A percentile compares a stretch with the other conserved stretches of the same genome.
Evolutionary conservation across 1,140 invertebrate genomes (phyloP).

Genomic region (Onthophagus taurus): DNA sequence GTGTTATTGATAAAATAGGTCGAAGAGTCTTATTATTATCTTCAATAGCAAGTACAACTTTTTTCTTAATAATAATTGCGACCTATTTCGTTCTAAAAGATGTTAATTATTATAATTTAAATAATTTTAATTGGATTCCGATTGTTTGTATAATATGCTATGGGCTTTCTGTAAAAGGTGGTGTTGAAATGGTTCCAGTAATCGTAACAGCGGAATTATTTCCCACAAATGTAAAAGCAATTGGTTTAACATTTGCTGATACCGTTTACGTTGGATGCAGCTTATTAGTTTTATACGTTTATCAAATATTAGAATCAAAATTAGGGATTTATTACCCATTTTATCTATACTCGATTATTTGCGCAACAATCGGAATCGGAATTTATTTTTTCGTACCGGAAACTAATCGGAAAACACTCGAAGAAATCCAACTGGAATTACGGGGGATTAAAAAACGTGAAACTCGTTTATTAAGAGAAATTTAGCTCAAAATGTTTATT

Average conservation of each 20-base stretch:
- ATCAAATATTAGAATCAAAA: slow-evolving; percentile 37
- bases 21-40: too few relatives aligned
- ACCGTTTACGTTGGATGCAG: slow-evolving; percentile 12
- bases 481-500: too few relatives aligned
- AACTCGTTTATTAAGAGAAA: too few relatives aligned
- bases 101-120: slow-evolving; percentile 14
- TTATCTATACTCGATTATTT: slow-evolving; percentile 53
- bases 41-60: too few relatives aligned
- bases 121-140: slow-evolving; percentile 26
- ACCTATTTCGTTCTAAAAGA: slow-evolving; percentile 31
- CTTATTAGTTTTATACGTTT: slow-evolving; percentile 53
- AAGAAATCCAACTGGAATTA: slow-evolving; percentile 36
- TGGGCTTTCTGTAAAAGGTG: slow-evolving; percentile 29
- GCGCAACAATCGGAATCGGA: slow-evolving; percentile 48
- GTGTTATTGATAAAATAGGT: too few relatives aligned
- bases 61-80: slow-evolving; percentile 23
- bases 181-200: slow-evolving; percentile 52
- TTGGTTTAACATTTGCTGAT: slow-evolving; percentile 26
- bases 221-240: slow-evolving; percentile 48
- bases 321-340: slow-evolving; percentile 47
- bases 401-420: slow-evolving; percentile 63
- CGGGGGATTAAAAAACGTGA: too few relatives aligned
- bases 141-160: slow-evolving; percentile 29
- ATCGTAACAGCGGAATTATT: slow-evolving; percentile 59
- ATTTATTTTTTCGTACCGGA: slow-evolving; percentile 56